phyloP scores from a whole-genome alignment of 2,797 vertebrate genomes.

The Propithecus perrieri region DNA sequence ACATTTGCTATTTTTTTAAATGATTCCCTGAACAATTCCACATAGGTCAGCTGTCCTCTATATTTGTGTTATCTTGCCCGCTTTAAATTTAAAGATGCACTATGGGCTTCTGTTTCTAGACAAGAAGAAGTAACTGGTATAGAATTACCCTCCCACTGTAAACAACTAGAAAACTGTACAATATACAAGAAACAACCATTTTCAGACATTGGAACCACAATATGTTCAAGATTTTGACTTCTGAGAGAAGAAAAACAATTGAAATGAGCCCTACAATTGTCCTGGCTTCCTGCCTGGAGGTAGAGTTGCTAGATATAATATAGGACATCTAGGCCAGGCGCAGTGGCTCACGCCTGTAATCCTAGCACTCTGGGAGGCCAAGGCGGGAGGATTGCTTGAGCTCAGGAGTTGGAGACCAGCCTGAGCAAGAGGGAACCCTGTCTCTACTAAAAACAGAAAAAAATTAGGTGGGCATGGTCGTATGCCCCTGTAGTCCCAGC shows the following conservation, averaged over 20 bases:
- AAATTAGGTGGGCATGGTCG: too few relatives aligned
- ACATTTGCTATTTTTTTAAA: not conserved
- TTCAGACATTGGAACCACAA: not conserved
- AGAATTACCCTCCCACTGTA: not conserved
- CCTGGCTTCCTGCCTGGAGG: not conserved
- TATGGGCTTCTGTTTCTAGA: not conserved
- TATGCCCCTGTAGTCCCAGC: too few relatives aligned
- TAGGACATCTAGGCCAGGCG: not conserved
- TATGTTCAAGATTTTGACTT: not conserved
- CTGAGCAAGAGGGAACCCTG: too few relatives aligned
- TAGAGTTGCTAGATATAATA: not conserved
- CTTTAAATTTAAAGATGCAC: not conserved
- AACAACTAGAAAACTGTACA: not conserved
- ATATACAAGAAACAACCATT: not conserved
- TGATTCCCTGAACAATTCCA: not conserved
- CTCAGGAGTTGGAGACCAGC: too few relatives aligned
- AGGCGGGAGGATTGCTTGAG: too few relatives aligned
- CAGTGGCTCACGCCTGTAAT: too few relatives aligned
- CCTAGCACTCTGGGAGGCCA: too few relatives aligned
- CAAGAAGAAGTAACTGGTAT: not conserved
- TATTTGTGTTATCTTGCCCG: not conserved
- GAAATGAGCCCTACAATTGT: not conserved
- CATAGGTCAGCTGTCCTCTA: not conserved
- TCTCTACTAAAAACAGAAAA: too few relatives aligned
- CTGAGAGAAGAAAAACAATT: not conserved